phyloP scores from a whole-genome alignment of 2,888 invertebrate species.

The Sesamia inferens region DNA sequence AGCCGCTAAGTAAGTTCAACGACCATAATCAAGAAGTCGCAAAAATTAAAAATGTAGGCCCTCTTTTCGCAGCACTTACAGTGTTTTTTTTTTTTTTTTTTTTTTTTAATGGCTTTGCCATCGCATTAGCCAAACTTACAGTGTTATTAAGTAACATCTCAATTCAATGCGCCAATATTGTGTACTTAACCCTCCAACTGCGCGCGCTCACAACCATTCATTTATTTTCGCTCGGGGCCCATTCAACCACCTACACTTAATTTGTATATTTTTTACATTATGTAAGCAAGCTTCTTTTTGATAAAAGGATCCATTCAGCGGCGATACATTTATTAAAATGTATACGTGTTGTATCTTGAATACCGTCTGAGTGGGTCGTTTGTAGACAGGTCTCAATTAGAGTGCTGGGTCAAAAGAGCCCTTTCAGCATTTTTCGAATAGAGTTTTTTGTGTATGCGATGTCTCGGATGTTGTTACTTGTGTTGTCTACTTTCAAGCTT shows the following conservation, averaged over 20 bases:
- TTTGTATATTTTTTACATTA: constrained; percentile 86
- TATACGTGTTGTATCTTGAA: constrained; percentile 82
- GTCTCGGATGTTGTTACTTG: constrained; percentile 57
- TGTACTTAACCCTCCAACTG: constrained; percentile 75
- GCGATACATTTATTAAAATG: constrained; percentile 89
- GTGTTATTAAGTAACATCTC: constrained; percentile 75
- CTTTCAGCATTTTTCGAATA: constrained; percentile 61
- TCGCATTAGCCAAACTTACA: too few relatives aligned
- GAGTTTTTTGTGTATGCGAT: constrained; percentile 55
- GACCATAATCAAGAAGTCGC: constrained; percentile 40
- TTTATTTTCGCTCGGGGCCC: constrained; percentile 74
- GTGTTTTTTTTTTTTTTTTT: too few relatives aligned
- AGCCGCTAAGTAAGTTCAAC: constrained; percentile 44
- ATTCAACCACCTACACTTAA: constrained; percentile 86
- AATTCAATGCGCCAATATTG: constrained; percentile 77
- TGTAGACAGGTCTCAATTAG: constrained; percentile 67
- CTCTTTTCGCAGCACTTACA: constrained; percentile 53
- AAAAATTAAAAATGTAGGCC: constrained; percentile 52
- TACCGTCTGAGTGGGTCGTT: constrained; percentile 85
- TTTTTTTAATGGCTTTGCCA: too few relatives aligned
- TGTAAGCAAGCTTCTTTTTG: constrained; percentile 81
- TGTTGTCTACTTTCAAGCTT: constrained; percentile 29
- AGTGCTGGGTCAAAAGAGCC: constrained; percentile 63
- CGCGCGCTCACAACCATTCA: constrained; percentile 72
- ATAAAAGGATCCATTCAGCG: constrained; percentile 86